Evolutionary conservation across 2,888 invertebrate species (phyloP).

Genomic region (Xestia rhomboidea): DNA sequence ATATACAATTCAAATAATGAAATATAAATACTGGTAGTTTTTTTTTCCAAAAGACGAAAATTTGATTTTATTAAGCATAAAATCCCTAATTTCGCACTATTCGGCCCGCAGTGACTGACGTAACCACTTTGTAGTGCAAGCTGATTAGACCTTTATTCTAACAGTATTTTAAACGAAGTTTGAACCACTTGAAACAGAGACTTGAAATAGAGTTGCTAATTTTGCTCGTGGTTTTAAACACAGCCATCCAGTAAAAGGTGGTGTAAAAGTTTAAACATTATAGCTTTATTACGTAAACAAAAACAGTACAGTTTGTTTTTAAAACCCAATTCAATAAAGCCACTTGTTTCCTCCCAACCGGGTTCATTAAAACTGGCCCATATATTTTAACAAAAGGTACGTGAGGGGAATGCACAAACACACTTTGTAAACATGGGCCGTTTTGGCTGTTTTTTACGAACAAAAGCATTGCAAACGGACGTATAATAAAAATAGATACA

Average conservation of each 20-base stretch:
- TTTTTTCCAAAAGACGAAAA: too few relatives aligned
- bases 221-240: neutral
- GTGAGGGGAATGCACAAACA: conserved; percentile 53
- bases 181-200: too few relatives aligned
- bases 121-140: too few relatives aligned
- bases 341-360: conserved; percentile 36
- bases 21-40: too few relatives aligned
- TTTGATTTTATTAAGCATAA: too few relatives aligned
- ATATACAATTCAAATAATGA: too few relatives aligned
- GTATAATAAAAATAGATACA: conserved; percentile 48
- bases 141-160: too few relatives aligned
- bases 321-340: conserved; percentile 44
- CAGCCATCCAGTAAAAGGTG: neutral
- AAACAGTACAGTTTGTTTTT: conserved; percentile 34
- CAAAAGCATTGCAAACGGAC: conserved; percentile 25
- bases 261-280: neutral
- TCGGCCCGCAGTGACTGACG: too few relatives aligned
- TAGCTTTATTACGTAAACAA: conserved; percentile 30
- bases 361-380: conserved; percentile 51
- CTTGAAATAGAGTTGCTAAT: too few relatives aligned
- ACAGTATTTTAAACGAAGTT: too few relatives aligned
- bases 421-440: conserved; percentile 34
- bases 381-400: conserved; percentile 51
- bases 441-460: conserved; percentile 23
- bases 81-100: too few relatives aligned